Evolutionary conservation across 1,140 invertebrate species (phyloP).

Genomic region (Brachionus calyciflorus): DNA sequence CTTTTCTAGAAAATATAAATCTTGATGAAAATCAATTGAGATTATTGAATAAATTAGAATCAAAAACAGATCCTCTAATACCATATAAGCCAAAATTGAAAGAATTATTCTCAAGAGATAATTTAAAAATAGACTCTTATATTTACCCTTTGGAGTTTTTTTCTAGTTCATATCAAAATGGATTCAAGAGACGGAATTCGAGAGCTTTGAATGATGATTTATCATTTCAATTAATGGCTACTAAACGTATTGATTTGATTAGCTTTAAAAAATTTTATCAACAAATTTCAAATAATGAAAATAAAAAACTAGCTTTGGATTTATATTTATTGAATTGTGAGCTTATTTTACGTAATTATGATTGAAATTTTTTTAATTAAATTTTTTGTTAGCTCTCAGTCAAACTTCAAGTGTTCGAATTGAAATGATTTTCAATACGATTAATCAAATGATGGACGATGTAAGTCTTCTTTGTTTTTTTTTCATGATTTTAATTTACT

Average conservation of each 20-base stretch:
- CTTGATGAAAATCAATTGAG: neutral
- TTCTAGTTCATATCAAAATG: neutral
- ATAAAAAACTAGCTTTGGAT: neutral
- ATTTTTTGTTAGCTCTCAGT: neutral
- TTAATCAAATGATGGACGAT: neutral
- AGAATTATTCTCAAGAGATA: neutral
- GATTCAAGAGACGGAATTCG: neutral
- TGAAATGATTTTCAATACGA: neutral
- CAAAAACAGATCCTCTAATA: neutral
- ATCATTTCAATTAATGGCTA: neutral
- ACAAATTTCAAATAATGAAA: neutral
- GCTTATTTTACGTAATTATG: too few species aligned
- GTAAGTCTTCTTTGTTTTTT: too few species aligned
- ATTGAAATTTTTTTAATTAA: too few species aligned
- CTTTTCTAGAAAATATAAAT: too few species aligned
- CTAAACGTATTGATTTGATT: neutral
- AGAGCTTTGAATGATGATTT: neutral
- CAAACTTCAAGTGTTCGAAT: slow-evolving; percentile 6
- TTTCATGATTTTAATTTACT: too few species aligned
- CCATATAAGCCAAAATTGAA: neutral
- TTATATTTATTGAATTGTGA: neutral
- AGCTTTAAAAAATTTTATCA: neutral
- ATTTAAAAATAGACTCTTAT: neutral
- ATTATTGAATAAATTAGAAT: neutral
- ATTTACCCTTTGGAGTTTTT: neutral